Percentiles rank a stretch among this genome's conserved stretches.
phyloP scores from a whole-genome alignment of 2,888 invertebrate species.

The Chymomyza amoena region DNA sequence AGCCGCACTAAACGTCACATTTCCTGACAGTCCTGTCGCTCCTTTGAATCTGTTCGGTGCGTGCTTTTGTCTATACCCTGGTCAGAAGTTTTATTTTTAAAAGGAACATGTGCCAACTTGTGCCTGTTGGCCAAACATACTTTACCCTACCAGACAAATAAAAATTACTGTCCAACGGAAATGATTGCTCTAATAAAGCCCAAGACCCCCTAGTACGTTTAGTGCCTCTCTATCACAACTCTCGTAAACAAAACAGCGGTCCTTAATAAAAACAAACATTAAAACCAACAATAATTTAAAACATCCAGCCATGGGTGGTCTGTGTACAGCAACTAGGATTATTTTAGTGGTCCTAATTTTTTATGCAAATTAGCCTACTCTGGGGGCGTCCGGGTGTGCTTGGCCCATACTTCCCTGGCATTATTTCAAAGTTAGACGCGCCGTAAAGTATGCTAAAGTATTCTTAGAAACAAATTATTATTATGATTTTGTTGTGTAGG shows the following conservation, averaged over 20 bases:
- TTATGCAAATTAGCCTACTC: conserved; percentile 31
- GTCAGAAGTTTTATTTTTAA: neutral
- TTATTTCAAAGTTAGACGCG: neutral
- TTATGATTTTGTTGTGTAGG: no score
- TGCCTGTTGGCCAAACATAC: neutral
- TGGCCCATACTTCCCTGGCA: neutral
- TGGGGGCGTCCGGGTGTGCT: conserved; percentile 2
- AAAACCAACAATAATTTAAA: conserved; percentile 37
- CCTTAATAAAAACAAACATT: conserved; percentile 7
- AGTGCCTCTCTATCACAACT: neutral
- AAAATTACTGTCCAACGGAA: conserved; percentile 31
- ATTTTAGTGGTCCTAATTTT: conserved; percentile 20
- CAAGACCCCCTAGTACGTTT: neutral
- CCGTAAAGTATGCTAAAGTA: conserved; percentile 42
- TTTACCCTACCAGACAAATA: conserved; percentile 18
- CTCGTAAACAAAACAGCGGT: neutral
- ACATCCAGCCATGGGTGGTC: conserved; percentile 1
- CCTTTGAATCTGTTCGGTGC: neutral
- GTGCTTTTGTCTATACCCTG: no score
- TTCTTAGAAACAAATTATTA: neutral
- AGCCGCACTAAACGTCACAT: conserved; percentile 24
- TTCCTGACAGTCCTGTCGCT: neutral
- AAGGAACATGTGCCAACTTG: conserved; percentile 3
- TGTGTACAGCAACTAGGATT: conserved; percentile 15
- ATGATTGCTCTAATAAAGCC: conserved; percentile 24